Evolutionary conservation across 1,140 invertebrate genomes (phyloP), one percentile per base, ranked within the genome.

Genomic region (Mactra quadrangularis): DNA sequence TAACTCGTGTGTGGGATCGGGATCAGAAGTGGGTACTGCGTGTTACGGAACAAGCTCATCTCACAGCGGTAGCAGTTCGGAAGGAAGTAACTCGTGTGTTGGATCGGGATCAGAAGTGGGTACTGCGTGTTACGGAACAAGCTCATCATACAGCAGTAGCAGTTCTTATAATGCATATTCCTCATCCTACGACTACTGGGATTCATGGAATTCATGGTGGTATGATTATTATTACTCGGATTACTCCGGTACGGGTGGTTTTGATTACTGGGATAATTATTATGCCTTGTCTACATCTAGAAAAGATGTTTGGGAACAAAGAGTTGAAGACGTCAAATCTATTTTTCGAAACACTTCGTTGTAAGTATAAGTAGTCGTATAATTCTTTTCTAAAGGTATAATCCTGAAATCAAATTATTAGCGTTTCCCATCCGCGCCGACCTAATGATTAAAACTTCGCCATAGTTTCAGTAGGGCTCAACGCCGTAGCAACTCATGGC

Each of bases 281-380:
- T 41, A 41, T 41, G 38, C 38, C 6, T 41, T 41, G 27, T 17
- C 33, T 1, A 60, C 3, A 1, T 6, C 29, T 7, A 17, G 17
- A 19, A 60, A 60, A 35, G 57, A 60, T 31, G 19, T 15, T 17
- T 60, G 57, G 57, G 57, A 60, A 15, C 27, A 60, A n/a, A 6
- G 57, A 15, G 57, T 60, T 60, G 57, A 41, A 15, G 38, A 41
- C 15, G 38, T 41, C 6, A 41, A 41, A 41, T 7, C 6, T 15
- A 15, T 41, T 41, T 41, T 41, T 15, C 38, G 38, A 6, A 41
- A 41, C 38, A 41, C 38, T 6, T 7, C 6, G 6, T 41, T 41
- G 38, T 41, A 15, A 41, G 38, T 41, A 41, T 7, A 41, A 41
- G 15, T n/a, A n/a, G n/a, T n/a, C n/a, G n/a, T n/a, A n/a, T n/a